Base-by-base conservation (phyloP, 2,888 invertebrate species). In the Saturnia pavonia region DNA sequence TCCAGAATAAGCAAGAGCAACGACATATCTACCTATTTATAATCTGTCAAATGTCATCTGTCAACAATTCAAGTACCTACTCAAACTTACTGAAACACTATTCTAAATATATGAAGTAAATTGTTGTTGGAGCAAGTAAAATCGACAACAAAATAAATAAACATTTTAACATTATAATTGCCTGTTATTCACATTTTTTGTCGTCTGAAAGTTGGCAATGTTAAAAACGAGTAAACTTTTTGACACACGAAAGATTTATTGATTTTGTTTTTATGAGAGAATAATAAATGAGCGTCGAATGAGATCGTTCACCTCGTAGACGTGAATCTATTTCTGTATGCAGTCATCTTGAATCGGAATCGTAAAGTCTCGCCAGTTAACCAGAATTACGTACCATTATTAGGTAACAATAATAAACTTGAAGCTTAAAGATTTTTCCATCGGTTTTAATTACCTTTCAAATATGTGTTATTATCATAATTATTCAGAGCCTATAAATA, bases 301-400 rank as follows among this genome's bases (percentile, higher is more conserved):
- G 65, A 40, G 88, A 81, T 79, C 89, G 70, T 89, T 90, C 85
- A 90, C 88, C 89, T 84, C 84, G 9, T 65, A 25, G 40, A 65
- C 65, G 70, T 66, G 66, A 66, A 70, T 42, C 70, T 70, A 70
- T 70, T 67, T 70, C 43, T 70, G 70, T 67, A 66, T 68, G 70
- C 19, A 45, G 69, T 65, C 34, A 67, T 70, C 67, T 51, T 67
- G 70, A 65, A n/a, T 65, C 19, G 63, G 65, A 34, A 25, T 65
- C 65, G 40, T 65, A 65, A 63, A 63, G 9, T 65, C 40, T 12
- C 65, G 40, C 65, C 19, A 19, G 65, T 40, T 65, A 65, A 14
- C 9, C n/a, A 40, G 40, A 65, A 65, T 40, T 65, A 65, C 65
- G 65, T 65, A 65, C 25, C 25, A 27, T 60, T 27, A 60, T 60